Evolutionary conservation across 92 coral and sea anemone genomes (phyloP).

Genomic region (Porites cylindrica): DNA sequence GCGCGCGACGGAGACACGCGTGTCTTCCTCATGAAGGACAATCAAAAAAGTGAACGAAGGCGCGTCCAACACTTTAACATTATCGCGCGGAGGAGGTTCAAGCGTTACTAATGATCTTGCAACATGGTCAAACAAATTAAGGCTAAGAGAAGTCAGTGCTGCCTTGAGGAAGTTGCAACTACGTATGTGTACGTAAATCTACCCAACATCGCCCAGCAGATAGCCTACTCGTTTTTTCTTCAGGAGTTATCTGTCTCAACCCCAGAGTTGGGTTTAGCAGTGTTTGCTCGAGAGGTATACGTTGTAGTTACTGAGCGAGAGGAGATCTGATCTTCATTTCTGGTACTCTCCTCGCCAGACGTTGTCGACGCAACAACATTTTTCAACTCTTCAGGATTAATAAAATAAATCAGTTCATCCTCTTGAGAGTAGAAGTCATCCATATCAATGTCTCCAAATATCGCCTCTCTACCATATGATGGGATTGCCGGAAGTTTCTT

Average conservation of each 20-base stretch:
- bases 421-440: slow-evolving; percentile 79
- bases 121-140: no score
- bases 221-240: no score
- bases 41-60: no score
- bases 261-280: slow-evolving; percentile 4
- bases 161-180: no score
- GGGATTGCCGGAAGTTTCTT: not conserved
- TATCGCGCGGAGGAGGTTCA: no score
- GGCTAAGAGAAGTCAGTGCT: no score
- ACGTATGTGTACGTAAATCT: no score
- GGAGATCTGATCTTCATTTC: slow-evolving; percentile 2
- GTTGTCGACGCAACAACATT: slow-evolving; percentile 63
- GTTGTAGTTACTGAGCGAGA: slow-evolving; percentile 25
- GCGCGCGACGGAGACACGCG: no score
- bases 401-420: slow-evolving; percentile 82
- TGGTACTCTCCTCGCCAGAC: slow-evolving; percentile 36
- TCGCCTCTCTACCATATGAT: slow-evolving; percentile 60
- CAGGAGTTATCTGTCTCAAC: not conserved
- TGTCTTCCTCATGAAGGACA: no score
- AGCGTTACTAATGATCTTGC: no score
- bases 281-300: slow-evolving; percentile 8
- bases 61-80: no score
- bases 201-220: no score
- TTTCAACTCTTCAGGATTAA: slow-evolving; percentile 71
- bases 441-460: slow-evolving; percentile 87